Percentiles rank a stretch among this genome's conserved stretches.
Evolutionary conservation across 64 coral and sea anemone species (phyloP).

Genomic region (Porites lutea): DNA sequence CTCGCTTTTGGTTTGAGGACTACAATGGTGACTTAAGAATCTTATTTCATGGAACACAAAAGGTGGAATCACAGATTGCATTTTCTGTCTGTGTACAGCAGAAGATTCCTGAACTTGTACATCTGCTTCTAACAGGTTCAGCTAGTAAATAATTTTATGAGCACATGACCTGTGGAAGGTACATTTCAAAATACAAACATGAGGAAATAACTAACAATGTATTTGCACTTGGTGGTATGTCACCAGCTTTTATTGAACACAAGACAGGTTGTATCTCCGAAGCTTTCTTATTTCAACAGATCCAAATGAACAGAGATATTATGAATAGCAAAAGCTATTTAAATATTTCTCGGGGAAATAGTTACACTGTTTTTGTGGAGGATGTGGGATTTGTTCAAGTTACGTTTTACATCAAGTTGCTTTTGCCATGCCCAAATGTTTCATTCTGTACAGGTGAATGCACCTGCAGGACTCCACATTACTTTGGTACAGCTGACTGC

Average conservation of each 20-base stretch:
- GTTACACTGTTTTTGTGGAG: conserved; percentile 43
- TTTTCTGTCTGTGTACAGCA: conserved; percentile 57
- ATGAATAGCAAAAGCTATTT: conserved; percentile 55
- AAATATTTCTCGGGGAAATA: conserved; percentile 47
- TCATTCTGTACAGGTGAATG: too few species aligned
- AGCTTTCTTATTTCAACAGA: conserved; percentile 31
- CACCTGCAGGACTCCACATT: too few species aligned
- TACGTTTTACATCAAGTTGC: too few species aligned
- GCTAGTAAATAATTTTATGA: conserved; percentile 55
- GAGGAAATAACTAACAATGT: conserved; percentile 38
- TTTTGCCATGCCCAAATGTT: too few species aligned
- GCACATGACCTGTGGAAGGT: conserved; percentile 26
- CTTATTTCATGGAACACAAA: conserved; percentile 62
- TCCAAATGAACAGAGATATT: conserved; percentile 53
- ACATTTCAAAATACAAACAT: conserved; percentile 45
- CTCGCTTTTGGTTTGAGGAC: conserved; percentile 60
- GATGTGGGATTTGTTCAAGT: conserved; percentile 5
- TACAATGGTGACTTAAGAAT: conserved; percentile 49
- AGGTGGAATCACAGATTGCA: conserved; percentile 52
- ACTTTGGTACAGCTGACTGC: too few species aligned
- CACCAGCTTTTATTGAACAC: conserved; percentile 38
- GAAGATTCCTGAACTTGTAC: conserved; percentile 49
- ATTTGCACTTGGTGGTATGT: conserved; percentile 58
- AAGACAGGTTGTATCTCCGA: conserved; percentile 19
- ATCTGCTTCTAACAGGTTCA: conserved; percentile 22